Evolutionary conservation across 2,113 vertebrate species (phyloP), one percentile per base, ranked within the genome.

Genomic region (Paraplagusia blochii): DNA sequence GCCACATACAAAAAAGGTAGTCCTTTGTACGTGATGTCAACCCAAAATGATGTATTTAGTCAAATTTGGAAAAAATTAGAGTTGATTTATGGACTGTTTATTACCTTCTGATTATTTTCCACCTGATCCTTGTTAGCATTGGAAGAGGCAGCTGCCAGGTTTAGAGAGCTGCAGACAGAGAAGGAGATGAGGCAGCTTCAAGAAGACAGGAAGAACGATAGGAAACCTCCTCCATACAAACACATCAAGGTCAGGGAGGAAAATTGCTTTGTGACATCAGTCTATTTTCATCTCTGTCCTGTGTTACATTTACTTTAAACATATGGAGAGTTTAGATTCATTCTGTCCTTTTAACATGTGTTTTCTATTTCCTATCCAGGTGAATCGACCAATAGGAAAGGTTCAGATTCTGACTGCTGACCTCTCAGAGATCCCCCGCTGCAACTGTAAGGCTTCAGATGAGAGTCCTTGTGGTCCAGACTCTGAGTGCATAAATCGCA

Each of bases 401-500:
- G 96, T 98, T 56, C 96, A 97, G 88, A 98, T 99, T 81, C 93
- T 96, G 62, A 95, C 94, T 0, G 97, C 96, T 1, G 97, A 99
- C 87, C 83, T 97, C 1, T 96, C 97, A 0, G 96, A 99, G 86
- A 95, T 98, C 18, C 95, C 97, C 0, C 93, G 94, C 5, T 99
- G 97, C 74, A 99, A 99, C 90, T 99, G 97, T 76, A 98, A 98
- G 70, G 92, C 91, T 0, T 80, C 92, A 0, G 96, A 99, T 9
- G 95, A 99, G 75, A 96, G 90, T 60, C 96, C 97, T 0, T 99
- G 97, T 1, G 95, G 97, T 11, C 90, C 93, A 63, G 97, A 99
- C 74, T 99, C 97, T 0, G 97, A 98, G 73, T 99, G 97, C 85
- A 94, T 99, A 87, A 99, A 99, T 77, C 95, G 97, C 66, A 98